These are phyloP conservation scores for Nesidiocoris tenuis DNA, from an alignment of 2,888 invertebrate species.

Conservation along the genomic window DNA sequence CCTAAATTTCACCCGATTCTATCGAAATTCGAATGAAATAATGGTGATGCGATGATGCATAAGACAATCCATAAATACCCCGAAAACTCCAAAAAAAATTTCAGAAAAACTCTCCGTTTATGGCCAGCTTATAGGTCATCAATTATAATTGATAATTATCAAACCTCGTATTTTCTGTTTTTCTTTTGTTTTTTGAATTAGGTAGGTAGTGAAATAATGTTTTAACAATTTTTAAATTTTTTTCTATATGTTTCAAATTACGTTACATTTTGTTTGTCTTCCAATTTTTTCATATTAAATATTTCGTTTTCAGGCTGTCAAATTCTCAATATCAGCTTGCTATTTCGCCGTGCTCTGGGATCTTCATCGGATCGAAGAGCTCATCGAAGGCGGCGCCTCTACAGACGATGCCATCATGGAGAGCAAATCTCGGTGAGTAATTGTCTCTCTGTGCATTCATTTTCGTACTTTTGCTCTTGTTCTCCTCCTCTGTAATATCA, in stretches of 20 bases:
- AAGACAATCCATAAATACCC: too few species aligned
- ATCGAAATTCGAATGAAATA: too few species aligned
- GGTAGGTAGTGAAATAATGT: too few species aligned
- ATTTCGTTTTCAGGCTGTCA: conserved; percentile 60
- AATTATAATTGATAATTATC: too few species aligned
- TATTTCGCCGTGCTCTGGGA: conserved; percentile 72
- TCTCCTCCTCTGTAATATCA: neutral
- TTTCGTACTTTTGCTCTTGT: neutral
- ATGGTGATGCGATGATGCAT: too few species aligned
- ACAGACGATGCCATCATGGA: conserved; percentile 65
- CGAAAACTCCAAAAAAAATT: too few species aligned
- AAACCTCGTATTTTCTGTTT: too few species aligned
- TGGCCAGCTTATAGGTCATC: too few species aligned
- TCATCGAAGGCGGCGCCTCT: conserved; percentile 63
- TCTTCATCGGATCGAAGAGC: conserved; percentile 76
- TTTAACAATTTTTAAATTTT: neutral
- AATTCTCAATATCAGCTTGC: conserved; percentile 79
- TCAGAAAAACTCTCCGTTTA: too few species aligned
- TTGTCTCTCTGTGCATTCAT: neutral
- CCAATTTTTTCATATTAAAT: neutral
- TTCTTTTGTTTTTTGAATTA: too few species aligned
- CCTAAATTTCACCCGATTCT: too few species aligned
- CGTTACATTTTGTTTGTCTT: neutral
- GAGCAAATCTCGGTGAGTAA: conserved; percentile 58
- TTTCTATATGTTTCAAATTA: neutral